These are phyloP conservation scores for Anthopleura xanthogrammica DNA, from an alignment of 92 coral and sea anemone species.

Conservation along the genomic window DNA sequence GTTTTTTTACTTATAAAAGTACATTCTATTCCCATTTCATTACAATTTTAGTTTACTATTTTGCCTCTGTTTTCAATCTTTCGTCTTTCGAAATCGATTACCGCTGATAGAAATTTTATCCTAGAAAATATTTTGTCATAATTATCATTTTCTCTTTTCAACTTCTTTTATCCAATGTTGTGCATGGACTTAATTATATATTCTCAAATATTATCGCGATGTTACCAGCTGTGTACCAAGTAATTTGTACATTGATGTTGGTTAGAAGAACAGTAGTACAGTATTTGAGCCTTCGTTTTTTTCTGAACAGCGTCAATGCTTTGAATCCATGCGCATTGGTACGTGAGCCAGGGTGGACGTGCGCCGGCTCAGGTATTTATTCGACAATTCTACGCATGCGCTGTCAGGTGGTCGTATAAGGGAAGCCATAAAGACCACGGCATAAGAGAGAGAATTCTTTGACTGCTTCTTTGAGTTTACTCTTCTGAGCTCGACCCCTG, in stretches of 20 bases:
- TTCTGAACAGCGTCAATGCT: no score
- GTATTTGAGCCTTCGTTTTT: no score
- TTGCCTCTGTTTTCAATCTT: background rate
- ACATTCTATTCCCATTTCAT: background rate
- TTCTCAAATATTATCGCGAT: no score
- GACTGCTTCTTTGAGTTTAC: slow-evolving; percentile 86
- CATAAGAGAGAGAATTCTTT: slow-evolving; percentile 91
- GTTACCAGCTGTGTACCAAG: no score
- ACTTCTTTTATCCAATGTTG: background rate
- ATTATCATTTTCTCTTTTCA: background rate
- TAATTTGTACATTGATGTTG: no score
- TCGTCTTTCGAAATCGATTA: background rate
- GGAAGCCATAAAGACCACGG: slow-evolving; percentile 90
- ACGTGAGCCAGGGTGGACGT: background rate
- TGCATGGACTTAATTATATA: no score
- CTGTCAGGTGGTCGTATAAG: slow-evolving; percentile 34
- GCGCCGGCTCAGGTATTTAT: background rate
- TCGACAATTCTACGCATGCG: background rate
- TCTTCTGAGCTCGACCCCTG: slow-evolving; percentile 82
- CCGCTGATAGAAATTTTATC: background rate
- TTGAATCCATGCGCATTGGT: background rate
- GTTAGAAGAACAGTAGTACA: no score
- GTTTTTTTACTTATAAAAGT: background rate
- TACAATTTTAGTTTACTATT: background rate
- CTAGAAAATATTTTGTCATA: background rate